Conservation (phyloP, 1,140 invertebrate genomes). For the Cephus cinctus region DNA sequence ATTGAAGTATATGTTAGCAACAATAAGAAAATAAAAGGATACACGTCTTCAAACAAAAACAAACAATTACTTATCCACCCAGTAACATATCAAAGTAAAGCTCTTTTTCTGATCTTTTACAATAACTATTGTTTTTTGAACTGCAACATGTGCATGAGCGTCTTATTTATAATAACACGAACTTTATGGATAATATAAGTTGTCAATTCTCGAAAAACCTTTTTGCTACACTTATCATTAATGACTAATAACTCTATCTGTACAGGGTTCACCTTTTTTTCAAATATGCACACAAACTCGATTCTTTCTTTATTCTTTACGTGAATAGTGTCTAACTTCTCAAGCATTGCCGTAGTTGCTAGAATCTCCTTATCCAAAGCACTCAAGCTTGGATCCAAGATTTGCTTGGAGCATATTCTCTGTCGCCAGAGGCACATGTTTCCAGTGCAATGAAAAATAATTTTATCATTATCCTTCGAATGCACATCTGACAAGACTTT, state of each 20-base stretch:
- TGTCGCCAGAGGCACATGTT: slow-evolving; percentile 29
- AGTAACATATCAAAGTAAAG: no score
- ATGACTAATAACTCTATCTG: slow-evolving; percentile 20
- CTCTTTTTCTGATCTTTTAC: no score
- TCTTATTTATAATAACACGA: slow-evolving; percentile 23
- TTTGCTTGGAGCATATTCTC: slow-evolving; percentile 22
- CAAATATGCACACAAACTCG: slow-evolving; percentile 29
- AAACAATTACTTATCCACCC: no score
- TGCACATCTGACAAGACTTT: slow-evolving; percentile 39
- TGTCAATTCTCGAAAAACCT: slow-evolving; percentile 21
- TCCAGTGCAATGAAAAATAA: slow-evolving; percentile 30
- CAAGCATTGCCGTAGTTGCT: slow-evolving; percentile 29
- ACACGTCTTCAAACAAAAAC: no score
- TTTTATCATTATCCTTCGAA: slow-evolving; percentile 26
- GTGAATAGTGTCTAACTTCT: slow-evolving; percentile 11
- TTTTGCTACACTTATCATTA: slow-evolving; percentile 15
- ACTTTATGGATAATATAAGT: slow-evolving; percentile 23
- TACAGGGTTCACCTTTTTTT: slow-evolving; percentile 17
- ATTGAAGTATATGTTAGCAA: no score
- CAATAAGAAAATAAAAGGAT: no score
- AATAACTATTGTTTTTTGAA: slow-evolving; percentile 26
- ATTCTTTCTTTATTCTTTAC: slow-evolving; percentile 14
- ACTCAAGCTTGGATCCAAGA: slow-evolving; percentile 19
- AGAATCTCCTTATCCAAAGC: slow-evolving; percentile 35
- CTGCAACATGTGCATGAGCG: slow-evolving; percentile 35